These are phyloP conservation scores for Tympanuchus pallidicinctus DNA, from an alignment of 2,113 vertebrate genomes.

Conservation along the genomic window DNA sequence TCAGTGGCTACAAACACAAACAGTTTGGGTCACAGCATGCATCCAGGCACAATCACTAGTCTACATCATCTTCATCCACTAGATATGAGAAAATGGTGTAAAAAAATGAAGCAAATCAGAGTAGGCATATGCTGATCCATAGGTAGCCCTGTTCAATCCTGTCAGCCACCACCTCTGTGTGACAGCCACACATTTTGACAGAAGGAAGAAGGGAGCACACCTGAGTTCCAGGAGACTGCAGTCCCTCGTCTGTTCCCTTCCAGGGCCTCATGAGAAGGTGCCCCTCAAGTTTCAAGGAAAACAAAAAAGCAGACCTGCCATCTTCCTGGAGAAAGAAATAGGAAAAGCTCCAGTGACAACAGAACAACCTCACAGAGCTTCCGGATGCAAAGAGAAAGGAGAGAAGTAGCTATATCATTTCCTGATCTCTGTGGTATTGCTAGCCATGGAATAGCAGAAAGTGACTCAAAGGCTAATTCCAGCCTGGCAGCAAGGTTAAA, in stretches of 20 bases:
- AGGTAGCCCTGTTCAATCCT: not conserved
- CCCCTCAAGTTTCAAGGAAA: not conserved
- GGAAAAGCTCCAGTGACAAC: not conserved
- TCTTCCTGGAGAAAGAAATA: not conserved
- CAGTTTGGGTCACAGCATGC: not conserved
- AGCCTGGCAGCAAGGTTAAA: constrained; percentile 63
- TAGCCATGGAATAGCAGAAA: constrained; percentile 31
- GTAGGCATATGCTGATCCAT: not conserved
- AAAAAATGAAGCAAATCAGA: not conserved
- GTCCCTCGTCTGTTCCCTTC: not conserved
- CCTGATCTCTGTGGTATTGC: not conserved
- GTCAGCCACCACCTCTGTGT: not conserved
- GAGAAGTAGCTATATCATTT: not conserved
- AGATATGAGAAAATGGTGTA: constrained; percentile 12
- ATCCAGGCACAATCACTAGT: not conserved
- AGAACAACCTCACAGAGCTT: not conserved
- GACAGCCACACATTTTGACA: not conserved
- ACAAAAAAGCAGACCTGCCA: not conserved
- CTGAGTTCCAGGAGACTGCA: not conserved
- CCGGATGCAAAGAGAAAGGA: not conserved
- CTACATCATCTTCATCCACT: not conserved
- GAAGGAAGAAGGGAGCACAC: not conserved
- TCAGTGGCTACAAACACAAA: constrained; percentile 45
- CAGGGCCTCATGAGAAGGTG: not conserved
- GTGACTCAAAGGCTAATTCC: constrained; percentile 46